phyloP scores from a whole-genome alignment of 2,797 vertebrate species.

The Siniperca undulata region DNA sequence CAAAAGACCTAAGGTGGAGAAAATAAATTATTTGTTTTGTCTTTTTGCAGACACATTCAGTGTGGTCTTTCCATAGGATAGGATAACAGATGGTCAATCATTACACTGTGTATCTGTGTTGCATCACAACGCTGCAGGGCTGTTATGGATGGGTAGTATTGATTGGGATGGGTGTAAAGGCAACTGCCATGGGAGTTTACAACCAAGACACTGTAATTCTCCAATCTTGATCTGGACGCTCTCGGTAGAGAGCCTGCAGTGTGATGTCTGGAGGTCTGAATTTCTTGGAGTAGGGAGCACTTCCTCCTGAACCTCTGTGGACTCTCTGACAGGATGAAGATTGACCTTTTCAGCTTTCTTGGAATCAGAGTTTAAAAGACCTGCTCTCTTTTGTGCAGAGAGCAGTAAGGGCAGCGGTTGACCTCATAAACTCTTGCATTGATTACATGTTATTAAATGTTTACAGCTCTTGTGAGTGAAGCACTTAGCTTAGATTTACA shows the following conservation, averaged over 20 bases:
- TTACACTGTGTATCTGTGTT: slow-evolving; percentile 21
- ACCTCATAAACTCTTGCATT: slow-evolving; percentile 50
- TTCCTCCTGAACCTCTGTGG: slow-evolving; percentile 13
- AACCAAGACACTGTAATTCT: slow-evolving; percentile 45
- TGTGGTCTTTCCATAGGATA: background rate
- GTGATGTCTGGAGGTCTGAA: slow-evolving; percentile 28
- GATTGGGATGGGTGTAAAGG: slow-evolving; percentile 52
- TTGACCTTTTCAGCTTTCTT: slow-evolving; percentile 17
- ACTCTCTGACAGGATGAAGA: slow-evolving; percentile 14
- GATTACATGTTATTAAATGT: slow-evolving; percentile 62
- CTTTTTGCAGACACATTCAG: slow-evolving; percentile 32
- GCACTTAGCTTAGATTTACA: slow-evolving; percentile 40
- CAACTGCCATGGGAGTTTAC: slow-evolving; percentile 50
- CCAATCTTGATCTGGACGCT: slow-evolving; percentile 32
- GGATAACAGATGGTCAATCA: background rate
- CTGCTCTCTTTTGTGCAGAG: background rate
- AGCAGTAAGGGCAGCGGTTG: slow-evolving; percentile 21
- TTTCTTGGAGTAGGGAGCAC: background rate
- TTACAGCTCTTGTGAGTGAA: slow-evolving; percentile 38
- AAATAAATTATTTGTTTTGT: slow-evolving; percentile 6
- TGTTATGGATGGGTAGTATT: slow-evolving; percentile 56
- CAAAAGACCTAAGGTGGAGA: background rate
- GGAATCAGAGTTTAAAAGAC: slow-evolving; percentile 13
- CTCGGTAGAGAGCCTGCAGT: slow-evolving; percentile 20
- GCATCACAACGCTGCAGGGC: slow-evolving; percentile 46